Evolutionary conservation across 2,797 vertebrate genomes (phyloP).

Genomic region (Schizopygopsis malacanthus): DNA sequence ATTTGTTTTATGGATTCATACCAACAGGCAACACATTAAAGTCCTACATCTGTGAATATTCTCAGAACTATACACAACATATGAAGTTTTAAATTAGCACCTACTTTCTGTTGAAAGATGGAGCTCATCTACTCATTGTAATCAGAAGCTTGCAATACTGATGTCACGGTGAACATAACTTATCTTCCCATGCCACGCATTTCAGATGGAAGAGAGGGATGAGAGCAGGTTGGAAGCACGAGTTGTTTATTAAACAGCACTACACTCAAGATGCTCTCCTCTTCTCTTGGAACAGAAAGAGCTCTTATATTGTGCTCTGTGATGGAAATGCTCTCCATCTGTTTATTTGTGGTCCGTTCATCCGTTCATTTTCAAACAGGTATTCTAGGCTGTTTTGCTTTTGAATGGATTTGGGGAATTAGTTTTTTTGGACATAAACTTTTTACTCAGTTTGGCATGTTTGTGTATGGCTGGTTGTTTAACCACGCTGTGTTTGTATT

Average conservation of each 20-base stretch:
- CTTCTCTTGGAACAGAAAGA: conserved; percentile 24
- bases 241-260: conserved; percentile 37
- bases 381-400: conserved; percentile 39
- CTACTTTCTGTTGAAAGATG: background rate
- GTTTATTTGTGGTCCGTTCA: conserved; percentile 22
- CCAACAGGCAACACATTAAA: background rate
- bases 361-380: conserved; percentile 5
- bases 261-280: conserved; percentile 29
- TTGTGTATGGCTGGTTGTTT: conserved; percentile 47
- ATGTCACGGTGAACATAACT: background rate
- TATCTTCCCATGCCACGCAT: background rate
- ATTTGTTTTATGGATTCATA: background rate
- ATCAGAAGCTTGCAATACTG: background rate
- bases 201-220: background rate
- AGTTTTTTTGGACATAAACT: conserved; percentile 27
- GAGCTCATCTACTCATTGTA: conserved; percentile 12
- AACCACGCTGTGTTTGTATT: conserved; percentile 46
- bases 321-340: conserved; percentile 16
- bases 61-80: background rate
- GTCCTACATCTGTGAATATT: background rate
- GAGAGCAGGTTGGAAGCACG: conserved; percentile 3
- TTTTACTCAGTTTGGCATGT: conserved; percentile 34
- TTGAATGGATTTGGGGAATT: background rate
- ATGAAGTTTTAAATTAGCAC: background rate
- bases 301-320: background rate